A percentile compares a stretch with the other conserved stretches of the same genome.
Evolutionary conservation across 2,797 vertebrate species (phyloP).

Genomic region (Synanceia verrucosa): DNA sequence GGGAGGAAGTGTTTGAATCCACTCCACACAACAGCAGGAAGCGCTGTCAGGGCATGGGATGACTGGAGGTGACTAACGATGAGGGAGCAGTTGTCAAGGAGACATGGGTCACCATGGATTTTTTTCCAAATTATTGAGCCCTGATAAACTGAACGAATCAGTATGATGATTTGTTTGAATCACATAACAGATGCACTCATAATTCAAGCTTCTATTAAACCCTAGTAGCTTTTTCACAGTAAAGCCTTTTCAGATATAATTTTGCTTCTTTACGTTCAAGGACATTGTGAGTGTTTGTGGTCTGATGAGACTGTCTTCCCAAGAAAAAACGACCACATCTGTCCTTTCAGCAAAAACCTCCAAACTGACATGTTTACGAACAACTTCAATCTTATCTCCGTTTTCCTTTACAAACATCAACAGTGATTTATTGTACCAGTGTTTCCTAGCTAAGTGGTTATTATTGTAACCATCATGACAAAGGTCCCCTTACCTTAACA

Average conservation of each 20-base stretch:
- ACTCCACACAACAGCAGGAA: constrained; percentile 71
- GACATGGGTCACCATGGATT: constrained; percentile 33
- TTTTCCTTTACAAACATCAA: no score
- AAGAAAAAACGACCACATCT: no score
- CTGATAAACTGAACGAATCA: constrained; percentile 28
- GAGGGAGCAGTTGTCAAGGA: constrained; percentile 42
- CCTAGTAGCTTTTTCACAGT: neutral
- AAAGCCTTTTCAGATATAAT: neutral
- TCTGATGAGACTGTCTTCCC: no score
- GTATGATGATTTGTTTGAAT: constrained; percentile 15
- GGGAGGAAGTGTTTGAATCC: constrained; percentile 77
- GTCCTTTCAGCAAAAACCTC: no score
- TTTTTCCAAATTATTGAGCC: neutral
- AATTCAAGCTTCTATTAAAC: constrained; percentile 31
- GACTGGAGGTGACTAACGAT: constrained; percentile 10
- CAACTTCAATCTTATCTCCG: neutral
- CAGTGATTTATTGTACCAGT: no score
- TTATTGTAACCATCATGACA: no score
- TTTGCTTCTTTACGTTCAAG: constrained; percentile 15
- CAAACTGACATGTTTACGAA: no score
- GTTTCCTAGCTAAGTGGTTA: no score
- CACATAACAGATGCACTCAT: constrained; percentile 3
- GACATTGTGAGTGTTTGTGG: neutral
- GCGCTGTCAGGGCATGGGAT: constrained; percentile 24
- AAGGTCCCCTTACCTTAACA: no score